Conservation (phyloP, 2,797 vertebrate species). For the Spea hammondii region DNA sequence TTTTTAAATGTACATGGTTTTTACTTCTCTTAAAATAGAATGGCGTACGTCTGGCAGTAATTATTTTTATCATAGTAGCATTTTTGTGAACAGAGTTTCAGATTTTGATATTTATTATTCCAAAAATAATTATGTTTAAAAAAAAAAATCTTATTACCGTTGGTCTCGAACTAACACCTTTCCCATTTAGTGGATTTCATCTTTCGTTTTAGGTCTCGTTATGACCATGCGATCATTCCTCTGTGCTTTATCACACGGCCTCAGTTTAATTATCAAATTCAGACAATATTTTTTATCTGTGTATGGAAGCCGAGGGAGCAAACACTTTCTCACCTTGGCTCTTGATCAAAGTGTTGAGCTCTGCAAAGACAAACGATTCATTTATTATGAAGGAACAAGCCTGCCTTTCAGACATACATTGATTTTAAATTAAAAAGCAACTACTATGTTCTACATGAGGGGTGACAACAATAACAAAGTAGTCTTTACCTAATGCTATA, state of each 20-base stretch:
- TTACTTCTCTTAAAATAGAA: too few relatives aligned
- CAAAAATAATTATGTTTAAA: too few relatives aligned
- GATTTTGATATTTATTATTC: too few relatives aligned
- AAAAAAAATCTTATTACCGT: too few relatives aligned
- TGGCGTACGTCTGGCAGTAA: too few relatives aligned
- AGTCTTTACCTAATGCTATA: constrained; percentile 67
- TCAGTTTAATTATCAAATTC: background rate
- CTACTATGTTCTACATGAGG: constrained; percentile 69
- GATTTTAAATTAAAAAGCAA: constrained; percentile 78
- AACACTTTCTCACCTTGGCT: constrained; percentile 62
- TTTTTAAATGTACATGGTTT: too few relatives aligned
- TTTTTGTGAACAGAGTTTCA: too few relatives aligned
- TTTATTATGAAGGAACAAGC: constrained; percentile 63
- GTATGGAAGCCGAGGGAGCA: constrained; percentile 17
- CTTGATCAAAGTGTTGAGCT: constrained; percentile 55
- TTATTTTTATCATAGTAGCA: too few relatives aligned
- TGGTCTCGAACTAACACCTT: constrained; percentile 12
- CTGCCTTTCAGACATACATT: constrained; percentile 66
- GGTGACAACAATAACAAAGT: constrained; percentile 69
- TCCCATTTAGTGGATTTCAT: constrained; percentile 55
- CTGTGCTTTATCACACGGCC: background rate
- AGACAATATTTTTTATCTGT: constrained; percentile 30
- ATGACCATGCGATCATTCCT: background rate
- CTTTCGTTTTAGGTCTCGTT: background rate
- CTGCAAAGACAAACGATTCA: constrained; percentile 66